These are phyloP conservation scores for Drosophila basisetae DNA, from an alignment of 2,888 invertebrate genomes.

Conservation along the genomic window DNA sequence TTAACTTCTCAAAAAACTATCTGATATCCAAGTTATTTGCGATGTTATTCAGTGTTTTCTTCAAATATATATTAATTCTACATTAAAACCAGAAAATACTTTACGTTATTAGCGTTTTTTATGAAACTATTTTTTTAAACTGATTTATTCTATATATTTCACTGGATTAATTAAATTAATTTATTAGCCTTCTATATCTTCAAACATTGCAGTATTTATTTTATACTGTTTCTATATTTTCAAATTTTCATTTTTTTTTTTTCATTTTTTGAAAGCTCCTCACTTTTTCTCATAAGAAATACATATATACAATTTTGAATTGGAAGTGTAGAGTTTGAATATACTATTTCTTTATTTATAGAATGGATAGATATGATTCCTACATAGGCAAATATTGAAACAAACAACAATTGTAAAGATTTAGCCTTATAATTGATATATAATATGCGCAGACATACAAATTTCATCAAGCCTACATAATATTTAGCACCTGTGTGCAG, in stretches of 20 bases:
- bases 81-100: no score
- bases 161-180: neutral
- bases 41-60: neutral
- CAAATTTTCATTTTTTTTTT: neutral
- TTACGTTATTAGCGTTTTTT: no score
- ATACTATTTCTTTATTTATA: no score
- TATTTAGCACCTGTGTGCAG: neutral
- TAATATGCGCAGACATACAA: rapidly evolving
- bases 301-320: neutral
- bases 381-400: neutral
- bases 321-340: neutral
- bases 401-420: neutral
- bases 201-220: neutral
- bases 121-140: neutral
- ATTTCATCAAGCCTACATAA: neutral
- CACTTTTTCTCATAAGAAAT: neutral
- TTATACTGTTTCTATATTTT: neutral
- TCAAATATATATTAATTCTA: neutral
- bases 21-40: neutral
- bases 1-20: neutral
- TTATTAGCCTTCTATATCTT: neutral
- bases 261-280: neutral
- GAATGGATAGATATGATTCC: neutral
- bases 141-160: neutral
- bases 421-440: neutral